Evolutionary conservation across 2,888 invertebrate species (phyloP).

Genomic region (Heliconius charithonia): DNA sequence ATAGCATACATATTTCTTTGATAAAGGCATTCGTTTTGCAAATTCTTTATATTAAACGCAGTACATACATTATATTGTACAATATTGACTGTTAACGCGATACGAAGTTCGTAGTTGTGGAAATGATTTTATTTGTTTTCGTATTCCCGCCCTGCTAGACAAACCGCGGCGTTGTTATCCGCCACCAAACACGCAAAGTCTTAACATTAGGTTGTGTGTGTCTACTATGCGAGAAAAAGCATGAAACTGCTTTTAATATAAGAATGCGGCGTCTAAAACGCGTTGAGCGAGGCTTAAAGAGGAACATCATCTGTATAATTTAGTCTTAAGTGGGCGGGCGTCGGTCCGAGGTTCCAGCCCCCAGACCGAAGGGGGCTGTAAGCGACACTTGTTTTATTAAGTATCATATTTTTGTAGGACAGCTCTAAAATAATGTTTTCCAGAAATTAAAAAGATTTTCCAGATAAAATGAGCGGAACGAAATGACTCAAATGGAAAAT

Average conservation of each 20-base stretch:
- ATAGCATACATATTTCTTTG: constrained; percentile 30
- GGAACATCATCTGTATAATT: constrained; percentile 47
- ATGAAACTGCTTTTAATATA: constrained; percentile 19
- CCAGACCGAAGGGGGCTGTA: constrained; percentile 26
- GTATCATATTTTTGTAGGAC: constrained; percentile 32
- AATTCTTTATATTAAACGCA: constrained; percentile 30
- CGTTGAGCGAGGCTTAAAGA: constrained; percentile 44
- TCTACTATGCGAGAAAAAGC: not conserved
- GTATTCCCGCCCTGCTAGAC: not conserved
- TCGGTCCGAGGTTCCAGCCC: constrained; percentile 35
- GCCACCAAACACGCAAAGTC: too few species aligned
- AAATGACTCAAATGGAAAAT: not conserved
- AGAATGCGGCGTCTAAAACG: constrained; percentile 41
- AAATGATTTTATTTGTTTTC: not conserved
- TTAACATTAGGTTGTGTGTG: not conserved
- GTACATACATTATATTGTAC: too few species aligned
- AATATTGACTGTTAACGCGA: not conserved
- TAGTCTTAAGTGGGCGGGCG: constrained; percentile 44
- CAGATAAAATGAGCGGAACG: not conserved
- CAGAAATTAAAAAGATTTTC: constrained; percentile 25
- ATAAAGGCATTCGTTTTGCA: constrained; percentile 39
- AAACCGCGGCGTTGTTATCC: too few species aligned
- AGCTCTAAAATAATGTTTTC: constrained; percentile 25
- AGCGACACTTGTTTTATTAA: constrained; percentile 33
- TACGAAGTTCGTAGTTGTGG: not conserved